Base-by-base conservation (phyloP, 30 jellyfish, hydroid and myxozoan genomes). In the Rhopilema esculentum region DNA sequence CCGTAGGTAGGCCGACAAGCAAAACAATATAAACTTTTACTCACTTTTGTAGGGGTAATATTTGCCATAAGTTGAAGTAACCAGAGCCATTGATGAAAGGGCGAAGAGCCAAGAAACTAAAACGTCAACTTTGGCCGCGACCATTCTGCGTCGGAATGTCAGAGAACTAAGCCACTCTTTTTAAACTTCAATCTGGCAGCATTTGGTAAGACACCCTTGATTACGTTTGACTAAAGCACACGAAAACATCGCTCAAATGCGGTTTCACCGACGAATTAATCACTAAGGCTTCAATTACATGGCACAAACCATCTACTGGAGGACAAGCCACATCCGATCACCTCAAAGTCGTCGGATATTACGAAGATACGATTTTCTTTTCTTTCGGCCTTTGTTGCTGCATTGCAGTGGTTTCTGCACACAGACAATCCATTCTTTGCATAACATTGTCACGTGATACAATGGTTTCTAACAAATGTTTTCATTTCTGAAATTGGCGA, bases 221-320 rank as follows among this genome's bases (percentile, higher is more conserved):
- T 57, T 78, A 75, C 50, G 63, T 78, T 78, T 62, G 68, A 78
- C 67, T 67, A n/a, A 20, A 25, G 1, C 62, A 24, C 67, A 49
- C 66, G 57, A 78, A 53, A 78, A 78, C 79, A 57, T 61, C 79
- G 68, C 88, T 78, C 68, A 78, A 78, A 64, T 61, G 88, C 79
- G 88, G 88, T 78, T 78, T 78, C 88, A 78, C 15, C 88, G 75
- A 29, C 63, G 80, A 78, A 62, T 29, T 53, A 78, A 78, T 78
- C 88, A 62, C 67, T 0, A 27, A 78, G 88, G 75, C 88, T 78
- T 78, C 88, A 78, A 78, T 78, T 78, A 78, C 88, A 53, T 17
- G 29, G 50, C 25, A 78, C 57, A 78, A 78, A 78, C 30, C 88
- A 61, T 17, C 49, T 57, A 51, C 68, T 18, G 71, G 6, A 75